phyloP scores from a whole-genome alignment of 1,140 invertebrate genomes.

The Drosophila murphyi region DNA sequence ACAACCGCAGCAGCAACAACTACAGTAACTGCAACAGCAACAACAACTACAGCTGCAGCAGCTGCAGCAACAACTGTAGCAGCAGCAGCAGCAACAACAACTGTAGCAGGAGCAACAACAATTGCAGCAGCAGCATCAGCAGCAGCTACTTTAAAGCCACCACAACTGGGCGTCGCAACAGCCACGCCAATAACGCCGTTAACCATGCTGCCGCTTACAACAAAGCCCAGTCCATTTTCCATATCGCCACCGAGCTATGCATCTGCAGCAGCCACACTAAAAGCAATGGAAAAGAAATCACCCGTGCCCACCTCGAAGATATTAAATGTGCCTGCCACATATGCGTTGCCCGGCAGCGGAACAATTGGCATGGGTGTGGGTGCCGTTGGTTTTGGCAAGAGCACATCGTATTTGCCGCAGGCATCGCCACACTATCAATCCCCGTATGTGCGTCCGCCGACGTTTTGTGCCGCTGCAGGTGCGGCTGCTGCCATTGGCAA shows the following conservation, averaged over 20 bases:
- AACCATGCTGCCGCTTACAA: conserved; percentile 68
- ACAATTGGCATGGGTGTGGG: conserved; percentile 3
- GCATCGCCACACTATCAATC: conserved; percentile 75
- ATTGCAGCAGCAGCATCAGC: not conserved
- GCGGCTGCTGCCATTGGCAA: conserved; percentile 38
- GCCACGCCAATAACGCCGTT: conserved; percentile 45
- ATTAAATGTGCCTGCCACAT: conserved; percentile 78
- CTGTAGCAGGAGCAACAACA: not conserved
- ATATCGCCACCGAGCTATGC: conserved; percentile 57
- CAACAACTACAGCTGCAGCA: not conserved
- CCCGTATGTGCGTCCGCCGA: conserved; percentile 63
- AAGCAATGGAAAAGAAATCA: conserved; percentile 79
- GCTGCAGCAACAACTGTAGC: conserved; percentile 3
- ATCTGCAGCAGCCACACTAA: conserved; percentile 37
- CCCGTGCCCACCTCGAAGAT: conserved; percentile 81
- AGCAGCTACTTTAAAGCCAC: conserved; percentile 5
- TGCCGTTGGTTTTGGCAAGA: conserved; percentile 59
- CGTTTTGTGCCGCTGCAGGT: conserved; percentile 44
- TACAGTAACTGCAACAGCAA: not conserved
- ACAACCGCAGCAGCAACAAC: not conserved
- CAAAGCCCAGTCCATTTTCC: conserved; percentile 46
- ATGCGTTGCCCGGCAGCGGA: conserved; percentile 61
- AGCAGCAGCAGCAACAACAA: not conserved
- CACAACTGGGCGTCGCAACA: not conserved
- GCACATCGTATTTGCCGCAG: conserved; percentile 73